Percentiles rank a stretch among this genome's conserved stretches.
Conservation (phyloP, 1,140 invertebrate species). For the Mizuhopecten yessoensis region DNA sequence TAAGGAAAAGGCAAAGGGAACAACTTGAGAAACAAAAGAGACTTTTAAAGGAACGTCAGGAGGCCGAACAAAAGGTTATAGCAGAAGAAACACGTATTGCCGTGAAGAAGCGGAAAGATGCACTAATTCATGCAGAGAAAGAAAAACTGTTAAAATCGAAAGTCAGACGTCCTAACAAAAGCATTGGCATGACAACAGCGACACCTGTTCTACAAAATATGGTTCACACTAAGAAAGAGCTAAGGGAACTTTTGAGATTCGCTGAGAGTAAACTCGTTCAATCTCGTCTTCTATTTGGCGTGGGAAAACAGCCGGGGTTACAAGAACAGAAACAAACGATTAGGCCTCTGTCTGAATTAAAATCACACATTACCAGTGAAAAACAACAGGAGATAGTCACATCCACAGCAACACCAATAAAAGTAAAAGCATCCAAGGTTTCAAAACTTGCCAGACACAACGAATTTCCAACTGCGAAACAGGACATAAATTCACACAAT, state of each 20-base stretch:
- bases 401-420: not conserved
- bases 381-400: not conserved
- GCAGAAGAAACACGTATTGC: conserved; percentile 53
- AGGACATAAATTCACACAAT: not conserved
- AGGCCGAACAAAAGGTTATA: conserved; percentile 52
- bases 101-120: conserved; percentile 49
- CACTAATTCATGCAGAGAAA: not conserved
- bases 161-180: not conserved
- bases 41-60: conserved; percentile 41
- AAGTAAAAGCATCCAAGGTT: not conserved
- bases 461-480: not conserved
- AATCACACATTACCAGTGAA: not conserved
- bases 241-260: not conserved
- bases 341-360: not conserved
- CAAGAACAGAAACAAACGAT: no score
- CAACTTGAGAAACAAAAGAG: conserved; percentile 42
- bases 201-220: not conserved
- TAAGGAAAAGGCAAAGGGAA: conserved; percentile 16
- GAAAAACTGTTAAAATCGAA: not conserved
- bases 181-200: not conserved
- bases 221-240: not conserved
- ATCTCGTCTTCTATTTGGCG: conserved; percentile 7
- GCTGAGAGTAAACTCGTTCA: conserved; percentile 2
- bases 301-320: not conserved
- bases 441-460: not conserved